phyloP scores from a whole-genome alignment of 2,797 vertebrate species.

The Rhyacichthys aspro region DNA sequence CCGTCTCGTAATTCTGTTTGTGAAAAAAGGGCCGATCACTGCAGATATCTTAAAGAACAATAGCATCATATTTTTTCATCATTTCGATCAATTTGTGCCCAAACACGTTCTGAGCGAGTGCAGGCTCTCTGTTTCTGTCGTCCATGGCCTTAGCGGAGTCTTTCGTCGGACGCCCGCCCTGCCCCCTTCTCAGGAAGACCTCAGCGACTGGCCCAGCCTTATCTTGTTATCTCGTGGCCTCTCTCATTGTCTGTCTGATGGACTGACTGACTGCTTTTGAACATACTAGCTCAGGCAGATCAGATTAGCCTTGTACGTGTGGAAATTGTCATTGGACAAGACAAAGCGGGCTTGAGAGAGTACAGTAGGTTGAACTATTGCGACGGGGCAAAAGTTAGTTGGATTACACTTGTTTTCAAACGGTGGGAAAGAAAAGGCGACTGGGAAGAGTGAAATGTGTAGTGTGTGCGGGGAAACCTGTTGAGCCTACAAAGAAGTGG shows the following conservation, averaged over 20 bases:
- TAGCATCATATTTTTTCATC: slow-evolving; percentile 9
- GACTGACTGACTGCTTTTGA: slow-evolving; percentile 57
- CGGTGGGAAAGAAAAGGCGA: too few species aligned
- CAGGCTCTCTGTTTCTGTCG: slow-evolving; percentile 2
- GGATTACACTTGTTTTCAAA: not conserved
- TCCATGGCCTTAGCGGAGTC: slow-evolving; percentile 18
- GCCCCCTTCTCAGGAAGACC: slow-evolving; percentile 33
- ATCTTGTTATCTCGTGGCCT: slow-evolving; percentile 64
- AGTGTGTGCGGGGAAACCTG: not conserved
- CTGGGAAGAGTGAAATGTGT: not conserved
- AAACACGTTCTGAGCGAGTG: too few species aligned
- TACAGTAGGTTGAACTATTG: not conserved
- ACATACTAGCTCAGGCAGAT: slow-evolving; percentile 50
- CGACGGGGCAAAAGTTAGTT: slow-evolving; percentile 23
- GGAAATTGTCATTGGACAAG: slow-evolving; percentile 34
- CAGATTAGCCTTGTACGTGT: slow-evolving; percentile 62
- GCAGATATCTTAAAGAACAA: too few species aligned
- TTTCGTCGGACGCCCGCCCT: slow-evolving; percentile 8
- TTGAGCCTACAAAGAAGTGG: not conserved
- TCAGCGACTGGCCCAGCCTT: slow-evolving; percentile 35
- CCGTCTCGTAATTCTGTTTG: too few species aligned
- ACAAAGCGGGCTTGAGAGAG: slow-evolving; percentile 24
- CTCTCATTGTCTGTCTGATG: slow-evolving; percentile 58
- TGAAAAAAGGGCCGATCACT: too few species aligned
- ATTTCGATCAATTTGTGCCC: too few species aligned